Conservation (phyloP, 2,797 vertebrate genomes). For the Sebastes hubbsi region DNA sequence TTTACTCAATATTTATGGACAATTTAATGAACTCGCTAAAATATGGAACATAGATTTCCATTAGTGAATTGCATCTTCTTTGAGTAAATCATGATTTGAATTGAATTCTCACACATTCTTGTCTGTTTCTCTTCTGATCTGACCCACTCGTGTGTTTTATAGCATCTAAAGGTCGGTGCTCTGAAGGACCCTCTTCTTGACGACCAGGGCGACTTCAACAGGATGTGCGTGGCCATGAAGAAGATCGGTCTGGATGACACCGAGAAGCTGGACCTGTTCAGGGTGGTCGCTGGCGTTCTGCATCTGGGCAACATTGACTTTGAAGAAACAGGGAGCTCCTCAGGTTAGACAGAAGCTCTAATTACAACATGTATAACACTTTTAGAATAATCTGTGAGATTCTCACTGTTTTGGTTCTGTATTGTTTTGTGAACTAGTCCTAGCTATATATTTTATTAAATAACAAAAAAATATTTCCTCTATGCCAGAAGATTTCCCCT, state of each 20-base stretch:
- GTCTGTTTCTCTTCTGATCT: background rate
- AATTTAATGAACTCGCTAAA: background rate
- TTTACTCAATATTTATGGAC: constrained; percentile 10
- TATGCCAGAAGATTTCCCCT: too few relatives aligned
- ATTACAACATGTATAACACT: background rate
- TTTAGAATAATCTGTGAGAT: background rate
- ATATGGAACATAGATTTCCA: background rate
- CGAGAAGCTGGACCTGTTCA: constrained; percentile 97
- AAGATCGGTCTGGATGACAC: constrained; percentile 94
- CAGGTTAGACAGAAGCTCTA: constrained; percentile 79
- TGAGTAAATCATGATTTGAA: constrained; percentile 34
- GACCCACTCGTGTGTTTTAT: background rate
- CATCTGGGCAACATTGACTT: constrained; percentile 99
- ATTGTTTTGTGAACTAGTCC: too few relatives aligned
- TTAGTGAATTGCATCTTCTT: background rate
- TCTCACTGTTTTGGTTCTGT: background rate
- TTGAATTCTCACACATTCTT: background rate
- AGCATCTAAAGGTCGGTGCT: constrained; percentile 91
- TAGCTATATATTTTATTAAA: too few relatives aligned
- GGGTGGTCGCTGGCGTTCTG: constrained; percentile 95
- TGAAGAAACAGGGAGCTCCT: constrained; percentile 96
- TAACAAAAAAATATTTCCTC: too few relatives aligned
- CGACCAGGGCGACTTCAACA: constrained; percentile 95
- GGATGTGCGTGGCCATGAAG: constrained; percentile 98
- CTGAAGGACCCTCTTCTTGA: constrained; percentile 95